A percentile compares a stretch with the other conserved stretches of the same genome.
These are phyloP conservation scores for Saturnia japonica DNA, from an alignment of 2,888 invertebrate genomes.

Conservation along the genomic window DNA sequence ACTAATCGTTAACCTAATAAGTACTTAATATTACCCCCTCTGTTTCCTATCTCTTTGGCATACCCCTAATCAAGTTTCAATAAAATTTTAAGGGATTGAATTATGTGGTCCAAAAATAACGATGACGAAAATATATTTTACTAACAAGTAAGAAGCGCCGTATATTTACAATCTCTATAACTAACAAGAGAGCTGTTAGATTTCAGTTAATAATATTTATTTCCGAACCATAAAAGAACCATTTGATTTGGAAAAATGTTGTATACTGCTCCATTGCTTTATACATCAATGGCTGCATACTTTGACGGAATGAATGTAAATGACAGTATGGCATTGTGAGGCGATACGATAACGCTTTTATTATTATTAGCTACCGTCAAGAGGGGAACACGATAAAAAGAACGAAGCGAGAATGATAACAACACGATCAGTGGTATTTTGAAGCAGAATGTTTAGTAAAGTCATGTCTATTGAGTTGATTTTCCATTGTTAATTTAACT, in stretches of 20 bases:
- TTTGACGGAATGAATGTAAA: slow-evolving; percentile 72
- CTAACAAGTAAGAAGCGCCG: too few relatives aligned
- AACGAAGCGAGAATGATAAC: slow-evolving; percentile 25
- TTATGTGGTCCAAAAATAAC: too few relatives aligned
- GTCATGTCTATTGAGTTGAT: not conserved
- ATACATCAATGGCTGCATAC: slow-evolving; percentile 34
- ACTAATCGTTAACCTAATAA: too few relatives aligned
- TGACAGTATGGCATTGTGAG: slow-evolving; percentile 69
- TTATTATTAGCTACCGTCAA: slow-evolving; percentile 61
- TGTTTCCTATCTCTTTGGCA: too few relatives aligned
- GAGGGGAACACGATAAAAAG: slow-evolving; percentile 54
- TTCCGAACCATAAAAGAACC: not conserved
- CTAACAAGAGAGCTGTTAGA: too few relatives aligned
- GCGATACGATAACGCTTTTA: slow-evolving; percentile 77
- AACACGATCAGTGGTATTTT: slow-evolving; percentile 20
- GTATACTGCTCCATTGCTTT: slow-evolving; percentile 9
- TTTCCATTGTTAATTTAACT: not conserved
- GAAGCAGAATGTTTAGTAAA: not conserved
- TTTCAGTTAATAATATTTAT: not conserved
- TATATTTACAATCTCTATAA: too few relatives aligned
- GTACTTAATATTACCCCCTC: too few relatives aligned
- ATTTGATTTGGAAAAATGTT: not conserved
- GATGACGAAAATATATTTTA: too few relatives aligned
- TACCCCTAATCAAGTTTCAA: too few relatives aligned
- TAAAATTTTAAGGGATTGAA: too few relatives aligned